These are phyloP conservation scores for Notoglanidium macrostoma DNA, from an alignment of 2,797 vertebrate species.

Conservation along the genomic window DNA sequence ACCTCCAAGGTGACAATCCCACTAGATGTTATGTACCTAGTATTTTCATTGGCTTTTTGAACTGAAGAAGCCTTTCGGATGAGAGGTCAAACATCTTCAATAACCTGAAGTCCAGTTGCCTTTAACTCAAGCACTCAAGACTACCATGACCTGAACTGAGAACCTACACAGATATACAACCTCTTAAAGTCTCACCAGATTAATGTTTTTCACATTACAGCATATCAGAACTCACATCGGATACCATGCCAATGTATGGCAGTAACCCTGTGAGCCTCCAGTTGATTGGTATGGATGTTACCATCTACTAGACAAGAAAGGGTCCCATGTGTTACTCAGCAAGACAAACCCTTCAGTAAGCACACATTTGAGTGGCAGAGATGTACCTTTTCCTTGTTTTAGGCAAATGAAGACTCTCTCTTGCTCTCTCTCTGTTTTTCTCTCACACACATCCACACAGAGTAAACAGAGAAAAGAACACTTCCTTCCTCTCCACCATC, in stretches of 20 bases:
- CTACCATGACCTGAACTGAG: no score
- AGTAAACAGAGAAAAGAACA: constrained; percentile 36
- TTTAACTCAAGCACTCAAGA: no score
- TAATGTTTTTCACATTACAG: not conserved
- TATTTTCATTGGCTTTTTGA: no score
- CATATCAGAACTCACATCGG: not conserved
- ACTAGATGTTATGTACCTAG: no score
- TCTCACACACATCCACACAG: constrained; percentile 1
- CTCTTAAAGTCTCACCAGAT: not conserved
- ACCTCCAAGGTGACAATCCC: no score
- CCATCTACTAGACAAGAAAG: not conserved
- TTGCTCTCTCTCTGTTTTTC: not conserved
- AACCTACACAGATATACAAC: not conserved
- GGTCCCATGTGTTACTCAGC: not conserved
- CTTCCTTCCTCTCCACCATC: constrained; percentile 32
- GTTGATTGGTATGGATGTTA: not conserved
- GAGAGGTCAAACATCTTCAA: no score
- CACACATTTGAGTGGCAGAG: not conserved
- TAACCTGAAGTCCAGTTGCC: no score
- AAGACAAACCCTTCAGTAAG: not conserved
- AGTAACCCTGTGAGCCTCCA: not conserved
- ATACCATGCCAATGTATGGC: not conserved
- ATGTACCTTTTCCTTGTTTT: not conserved
- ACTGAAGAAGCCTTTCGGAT: no score
- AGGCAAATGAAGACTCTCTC: not conserved